phyloP scores from a whole-genome alignment of 2,888 invertebrate genomes.

The Anagyrus pseudococci region DNA sequence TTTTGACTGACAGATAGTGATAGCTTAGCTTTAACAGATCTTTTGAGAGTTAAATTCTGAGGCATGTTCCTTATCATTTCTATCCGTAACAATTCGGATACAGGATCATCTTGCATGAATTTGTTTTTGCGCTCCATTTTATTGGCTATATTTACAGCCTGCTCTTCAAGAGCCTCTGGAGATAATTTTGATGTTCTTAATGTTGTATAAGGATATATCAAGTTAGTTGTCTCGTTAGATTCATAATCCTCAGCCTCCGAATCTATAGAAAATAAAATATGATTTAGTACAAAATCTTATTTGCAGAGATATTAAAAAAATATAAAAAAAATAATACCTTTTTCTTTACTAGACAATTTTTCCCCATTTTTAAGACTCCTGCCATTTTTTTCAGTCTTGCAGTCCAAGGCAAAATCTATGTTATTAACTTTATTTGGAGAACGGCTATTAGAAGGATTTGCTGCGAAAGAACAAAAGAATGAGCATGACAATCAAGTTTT shows the following conservation, averaged over 20 bases:
- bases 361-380: constrained; percentile 16
- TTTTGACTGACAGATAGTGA: constrained; percentile 68
- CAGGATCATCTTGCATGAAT: constrained; percentile 72
- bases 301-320: background rate
- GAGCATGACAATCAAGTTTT: background rate
- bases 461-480: constrained; percentile 11
- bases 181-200: constrained; percentile 27
- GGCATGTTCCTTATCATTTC: constrained; percentile 74
- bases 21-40: constrained; percentile 71
- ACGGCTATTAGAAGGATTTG: constrained; percentile 5
- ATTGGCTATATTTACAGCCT: constrained; percentile 69
- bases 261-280: constrained; percentile 4
- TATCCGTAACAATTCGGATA: constrained; percentile 69
- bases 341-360: constrained; percentile 15
- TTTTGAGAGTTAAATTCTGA: constrained; percentile 73
- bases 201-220: constrained; percentile 27
- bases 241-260: constrained; percentile 29
- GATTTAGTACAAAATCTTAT: background rate
- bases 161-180: constrained; percentile 56
- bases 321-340: constrained; percentile 18
- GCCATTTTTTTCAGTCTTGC: constrained; percentile 13
- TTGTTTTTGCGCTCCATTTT: constrained; percentile 71
- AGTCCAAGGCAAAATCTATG: constrained; percentile 3
- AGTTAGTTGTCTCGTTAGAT: constrained; percentile 30
- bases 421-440: constrained; percentile 24